Evolutionary conservation across 1,140 invertebrate species (phyloP).

Genomic region (Mamestra configurata): DNA sequence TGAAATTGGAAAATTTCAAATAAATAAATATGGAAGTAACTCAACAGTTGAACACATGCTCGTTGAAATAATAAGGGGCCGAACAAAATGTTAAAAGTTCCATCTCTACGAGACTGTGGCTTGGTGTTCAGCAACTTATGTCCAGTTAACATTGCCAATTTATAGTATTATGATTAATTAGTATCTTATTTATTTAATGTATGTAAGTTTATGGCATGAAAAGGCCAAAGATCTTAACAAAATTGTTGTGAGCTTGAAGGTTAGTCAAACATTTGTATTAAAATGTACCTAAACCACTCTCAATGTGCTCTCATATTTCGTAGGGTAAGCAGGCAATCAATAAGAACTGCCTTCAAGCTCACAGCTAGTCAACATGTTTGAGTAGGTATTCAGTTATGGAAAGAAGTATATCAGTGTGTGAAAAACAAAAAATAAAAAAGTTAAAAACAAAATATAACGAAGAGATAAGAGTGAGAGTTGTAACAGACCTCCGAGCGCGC

Average conservation of each 20-base stretch:
- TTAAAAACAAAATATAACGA: conserved; percentile 61
- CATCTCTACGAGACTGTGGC: conserved; percentile 20
- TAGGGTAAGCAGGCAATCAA: background rate
- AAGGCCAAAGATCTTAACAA: background rate
- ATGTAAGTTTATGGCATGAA: background rate
- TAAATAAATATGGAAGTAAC: conserved; percentile 76
- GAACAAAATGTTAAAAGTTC: conserved; percentile 48
- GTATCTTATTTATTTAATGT: background rate
- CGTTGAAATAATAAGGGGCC: conserved; percentile 57
- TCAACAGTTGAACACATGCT: conserved; percentile 70
- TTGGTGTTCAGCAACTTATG: conserved; percentile 8
- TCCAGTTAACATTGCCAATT: conserved; percentile 11
- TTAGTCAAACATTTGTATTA: background rate
- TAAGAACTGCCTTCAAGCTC: conserved; percentile 59
- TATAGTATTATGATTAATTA: background rate
- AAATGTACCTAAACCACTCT: background rate
- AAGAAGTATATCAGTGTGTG: conserved; percentile 70
- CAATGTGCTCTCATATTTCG: background rate
- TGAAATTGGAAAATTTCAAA: conserved; percentile 87
- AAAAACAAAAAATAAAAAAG: conserved; percentile 62
- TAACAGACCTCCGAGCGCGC: conserved; percentile 60
- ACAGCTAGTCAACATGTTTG: conserved; percentile 58
- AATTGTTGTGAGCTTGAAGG: conserved; percentile 1
- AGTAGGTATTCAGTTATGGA: conserved; percentile 67
- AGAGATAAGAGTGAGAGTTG: conserved; percentile 54